These are phyloP conservation scores for Acrossocheilus fasciatus DNA, from an alignment of 2,797 vertebrate species.

Conservation along the genomic window DNA sequence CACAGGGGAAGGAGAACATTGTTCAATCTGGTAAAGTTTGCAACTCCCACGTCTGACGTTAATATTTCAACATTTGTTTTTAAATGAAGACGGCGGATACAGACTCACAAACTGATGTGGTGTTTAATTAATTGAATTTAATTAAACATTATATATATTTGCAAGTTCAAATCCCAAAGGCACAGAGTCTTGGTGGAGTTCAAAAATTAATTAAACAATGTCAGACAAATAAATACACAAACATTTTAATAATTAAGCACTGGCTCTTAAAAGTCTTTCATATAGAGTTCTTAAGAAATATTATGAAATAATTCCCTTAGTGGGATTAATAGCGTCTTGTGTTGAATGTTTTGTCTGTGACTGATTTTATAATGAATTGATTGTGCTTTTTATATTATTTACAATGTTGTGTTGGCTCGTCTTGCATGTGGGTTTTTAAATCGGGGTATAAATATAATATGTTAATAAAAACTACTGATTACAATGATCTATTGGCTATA, in stretches of 20 bases:
- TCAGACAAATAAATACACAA: not conserved
- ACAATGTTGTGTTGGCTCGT: not conserved
- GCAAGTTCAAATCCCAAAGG: not conserved
- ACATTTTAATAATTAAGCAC: not conserved
- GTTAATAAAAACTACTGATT: not conserved
- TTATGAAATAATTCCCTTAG: too few relatives aligned
- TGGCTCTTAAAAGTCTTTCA: not conserved
- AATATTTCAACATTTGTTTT: not conserved
- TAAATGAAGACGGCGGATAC: not conserved
- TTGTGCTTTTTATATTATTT: not conserved
- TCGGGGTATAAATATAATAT: not conserved
- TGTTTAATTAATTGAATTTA: not conserved
- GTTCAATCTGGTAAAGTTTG: not conserved
- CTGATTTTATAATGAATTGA: not conserved
- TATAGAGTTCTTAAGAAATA: too few relatives aligned
- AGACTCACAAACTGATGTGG: not conserved
- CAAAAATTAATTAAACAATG: not conserved
- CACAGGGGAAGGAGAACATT: not conserved
- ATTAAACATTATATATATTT: not conserved
- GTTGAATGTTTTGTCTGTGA: not conserved
- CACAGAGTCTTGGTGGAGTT: not conserved
- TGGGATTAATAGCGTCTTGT: not conserved
- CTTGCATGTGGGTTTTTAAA: not conserved
- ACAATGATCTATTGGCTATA: not conserved
- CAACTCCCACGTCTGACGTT: not conserved